Percentiles rank a stretch among this genome's conserved stretches.
Conservation (phyloP, 2,797 vertebrate species). For the Notamacropus eugenii region DNA sequence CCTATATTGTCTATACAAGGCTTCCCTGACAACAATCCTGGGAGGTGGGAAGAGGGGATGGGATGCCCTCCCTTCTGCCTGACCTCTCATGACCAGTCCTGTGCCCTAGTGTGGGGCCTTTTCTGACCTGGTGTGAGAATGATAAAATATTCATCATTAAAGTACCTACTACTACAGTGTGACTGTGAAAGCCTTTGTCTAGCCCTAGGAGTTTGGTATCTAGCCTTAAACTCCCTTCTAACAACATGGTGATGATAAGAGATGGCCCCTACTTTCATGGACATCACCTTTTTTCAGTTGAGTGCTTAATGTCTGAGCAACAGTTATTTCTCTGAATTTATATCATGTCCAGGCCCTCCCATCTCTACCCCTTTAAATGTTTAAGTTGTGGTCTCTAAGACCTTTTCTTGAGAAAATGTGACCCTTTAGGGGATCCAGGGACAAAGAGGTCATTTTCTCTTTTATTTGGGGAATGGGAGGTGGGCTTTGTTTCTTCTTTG, state of each 20-base stretch:
- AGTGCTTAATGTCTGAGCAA: neutral
- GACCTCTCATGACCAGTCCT: neutral
- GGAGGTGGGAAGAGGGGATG: neutral
- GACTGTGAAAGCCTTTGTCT: neutral
- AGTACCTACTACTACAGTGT: neutral
- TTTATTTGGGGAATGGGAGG: conserved; percentile 13
- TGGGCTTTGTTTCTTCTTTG: neutral
- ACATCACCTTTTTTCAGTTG: neutral
- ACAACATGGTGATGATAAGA: neutral
- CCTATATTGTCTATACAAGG: neutral
- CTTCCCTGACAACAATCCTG: neutral
- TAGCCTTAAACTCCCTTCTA: neutral
- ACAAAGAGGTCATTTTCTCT: conserved; percentile 32
- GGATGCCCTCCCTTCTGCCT: neutral
- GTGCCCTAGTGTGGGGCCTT: neutral
- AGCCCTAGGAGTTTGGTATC: neutral
- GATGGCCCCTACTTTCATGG: neutral
- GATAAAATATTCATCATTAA: neutral
- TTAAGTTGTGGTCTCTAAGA: neutral
- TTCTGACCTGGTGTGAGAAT: neutral
- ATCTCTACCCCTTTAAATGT: neutral
- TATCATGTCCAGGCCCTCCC: neutral
- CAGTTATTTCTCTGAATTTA: neutral
- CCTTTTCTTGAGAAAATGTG: neutral
- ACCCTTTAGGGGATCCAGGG: neutral